Evolutionary conservation across 2,113 vertebrate genomes (phyloP).

Genomic region (Gymnorhina tibicen): DNA sequence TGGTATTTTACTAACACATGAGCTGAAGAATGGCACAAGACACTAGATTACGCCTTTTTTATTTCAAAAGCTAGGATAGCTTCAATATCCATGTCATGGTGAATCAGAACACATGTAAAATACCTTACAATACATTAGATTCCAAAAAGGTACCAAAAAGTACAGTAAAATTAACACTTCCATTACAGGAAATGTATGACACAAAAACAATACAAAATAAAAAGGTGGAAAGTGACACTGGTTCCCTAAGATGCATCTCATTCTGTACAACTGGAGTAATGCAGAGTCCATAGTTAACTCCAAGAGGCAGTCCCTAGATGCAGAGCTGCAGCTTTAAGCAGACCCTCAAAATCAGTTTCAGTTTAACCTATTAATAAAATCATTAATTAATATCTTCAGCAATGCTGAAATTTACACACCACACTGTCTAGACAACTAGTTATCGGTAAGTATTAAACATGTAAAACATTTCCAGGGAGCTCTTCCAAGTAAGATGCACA

Average conservation of each 20-base stretch:
- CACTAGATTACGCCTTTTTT: slow-evolving; percentile 82
- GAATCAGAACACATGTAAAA: slow-evolving; percentile 99
- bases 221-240: slow-evolving; percentile 99
- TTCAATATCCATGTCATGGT: slow-evolving; percentile 90
- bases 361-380: slow-evolving; percentile 78
- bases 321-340: slow-evolving; percentile 88
- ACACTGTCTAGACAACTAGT: slow-evolving; percentile 81
- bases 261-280: slow-evolving; percentile 98
- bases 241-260: slow-evolving; percentile 91
- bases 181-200: slow-evolving; percentile 99
- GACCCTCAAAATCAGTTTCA: slow-evolving; percentile 81
- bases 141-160: slow-evolving; percentile 99
- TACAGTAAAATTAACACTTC: slow-evolving; percentile 99
- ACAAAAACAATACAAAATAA: slow-evolving; percentile 99
- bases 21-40: slow-evolving; percentile 71
- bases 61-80: slow-evolving; percentile 95
- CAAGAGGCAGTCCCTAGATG: slow-evolving; percentile 93
- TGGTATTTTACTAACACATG: slow-evolving; percentile 2
- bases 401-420: slow-evolving; percentile 75
- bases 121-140: slow-evolving; percentile 99
- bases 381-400: slow-evolving; percentile 71
- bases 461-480: slow-evolving; percentile 77
- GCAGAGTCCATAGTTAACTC: slow-evolving; percentile 93
- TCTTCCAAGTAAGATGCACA: slow-evolving; percentile 82
- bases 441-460: slow-evolving; percentile 78